Base-by-base conservation (phyloP, 2,113 vertebrate genomes). In the Phrynosoma platyrhinos region DNA sequence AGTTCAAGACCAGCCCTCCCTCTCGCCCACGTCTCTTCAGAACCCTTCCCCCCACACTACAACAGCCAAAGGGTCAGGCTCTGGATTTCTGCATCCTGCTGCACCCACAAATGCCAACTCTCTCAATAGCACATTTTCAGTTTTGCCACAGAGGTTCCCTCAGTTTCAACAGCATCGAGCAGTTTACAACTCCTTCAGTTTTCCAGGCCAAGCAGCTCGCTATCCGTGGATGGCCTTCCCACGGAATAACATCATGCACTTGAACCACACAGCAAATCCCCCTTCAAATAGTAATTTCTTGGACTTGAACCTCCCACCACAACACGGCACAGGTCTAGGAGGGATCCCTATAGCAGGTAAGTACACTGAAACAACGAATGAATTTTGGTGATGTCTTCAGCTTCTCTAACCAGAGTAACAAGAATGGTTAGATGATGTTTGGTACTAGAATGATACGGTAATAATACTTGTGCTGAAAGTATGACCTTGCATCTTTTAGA, bases 341-440 rank as follows among this genome's bases (percentile, higher is more conserved):
- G 98, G 99, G 95, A 98, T 99, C 94, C 98, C 98, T 96, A 98
- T 99, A 96, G 98, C 99, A 99, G 99, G 99, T 99, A 97, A 96
- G 98, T 96, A 94, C 89, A 83, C 92, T 7, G 80, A 89, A 92
- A 40, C 79, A 86, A 90, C 21, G 0, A 78, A 0, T 92, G 87
- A 94, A 93, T 87, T 88, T 89, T 85, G 85, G 89, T 95, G 30
- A 76, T 95, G 86, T 77, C 95, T 95, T 95, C 85, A 89, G 88
- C 82, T 94, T 92, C 80, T 95, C 90, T 86, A 92, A 58, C 32
- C 32, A 91, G 92, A 90, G 91, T 85, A 90, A 92, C 47, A 88
- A 88, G 91, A 91, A 91, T 62, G 83, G 87, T n/a, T 84, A 94
- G 83, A 18, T 76, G 62, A 77, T 82, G 55, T 40, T 58, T 75